Base-by-base conservation (phyloP, 2,888 invertebrate species). In the Synergus japonicus region DNA sequence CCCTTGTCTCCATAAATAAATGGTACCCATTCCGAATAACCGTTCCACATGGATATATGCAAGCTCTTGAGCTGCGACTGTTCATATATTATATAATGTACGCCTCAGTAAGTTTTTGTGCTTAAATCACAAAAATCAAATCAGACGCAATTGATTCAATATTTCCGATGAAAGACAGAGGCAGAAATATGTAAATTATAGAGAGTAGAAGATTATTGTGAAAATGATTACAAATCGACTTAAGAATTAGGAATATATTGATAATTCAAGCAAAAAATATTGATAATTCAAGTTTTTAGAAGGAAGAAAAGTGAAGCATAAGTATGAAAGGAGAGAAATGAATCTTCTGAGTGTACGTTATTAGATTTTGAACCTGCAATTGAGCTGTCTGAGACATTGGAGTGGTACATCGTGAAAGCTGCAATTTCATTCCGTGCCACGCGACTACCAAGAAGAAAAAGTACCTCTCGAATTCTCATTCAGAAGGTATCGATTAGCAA, bases 401-500 rank as follows among this genome's bases (percentile, higher is more conserved):
- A 73, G n/a, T 73, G 73, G 37, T 73, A 58, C 54, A 58, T 41
- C n/a, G 54, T 77, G 65, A 73, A 78, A 82, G 76, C 79, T 76
- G 80, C 80, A 78, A 78, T 67, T 78, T 66, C 77, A 69, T 81
- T 78, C 76, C 67, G 81, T 54, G 79, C 82, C 82, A 83, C 82
- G 82, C 79, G 83, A 83, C 80, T 76, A 73, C 66, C 37, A 76
- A 79, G 66, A 73, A 76, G 82, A 81, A 84, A 84, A 85, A 84
- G 60, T 63, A 76, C 44, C 78, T 78, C 80, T 78, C 79, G 79
- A 82, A 82, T 83, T 81, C 83, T 73, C 65, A 22, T 85, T 80
- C 81, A 85, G 81, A 81, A 84, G 83, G 81, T 86, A 85, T 85
- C 87, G 87, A 88, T 87, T 86, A 86, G 86, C 84, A 86, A 86